phyloP scores from a whole-genome alignment of 2,797 vertebrate species.

The Onychomys torridus region DNA sequence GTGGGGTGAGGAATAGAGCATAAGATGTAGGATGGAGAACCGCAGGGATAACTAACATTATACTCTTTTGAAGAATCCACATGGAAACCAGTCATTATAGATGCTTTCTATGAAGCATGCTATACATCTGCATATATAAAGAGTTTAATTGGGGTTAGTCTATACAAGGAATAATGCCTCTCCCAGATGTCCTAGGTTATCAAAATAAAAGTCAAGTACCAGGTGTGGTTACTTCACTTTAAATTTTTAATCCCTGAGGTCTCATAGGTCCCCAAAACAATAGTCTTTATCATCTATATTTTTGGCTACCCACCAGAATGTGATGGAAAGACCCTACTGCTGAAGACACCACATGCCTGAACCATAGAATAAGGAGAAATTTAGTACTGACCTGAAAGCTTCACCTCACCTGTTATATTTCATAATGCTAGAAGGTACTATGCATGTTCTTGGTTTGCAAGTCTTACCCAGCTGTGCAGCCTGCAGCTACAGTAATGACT shows the following conservation, averaged over 20 bases:
- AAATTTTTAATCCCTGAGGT: too few relatives aligned
- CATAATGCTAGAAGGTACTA: background rate
- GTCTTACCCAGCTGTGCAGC: background rate
- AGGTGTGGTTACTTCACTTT: background rate
- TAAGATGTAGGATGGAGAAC: background rate
- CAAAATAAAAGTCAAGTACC: background rate
- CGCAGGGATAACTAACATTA: background rate
- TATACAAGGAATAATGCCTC: background rate
- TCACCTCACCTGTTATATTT: background rate
- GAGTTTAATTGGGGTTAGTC: background rate
- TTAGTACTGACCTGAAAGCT: background rate
- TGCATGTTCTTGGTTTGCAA: too few relatives aligned
- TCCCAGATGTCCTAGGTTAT: background rate
- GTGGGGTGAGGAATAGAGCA: background rate
- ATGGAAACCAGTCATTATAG: background rate
- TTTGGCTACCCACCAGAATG: background rate
- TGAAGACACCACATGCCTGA: background rate
- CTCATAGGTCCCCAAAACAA: too few relatives aligned
- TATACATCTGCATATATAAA: background rate
- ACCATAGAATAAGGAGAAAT: background rate
- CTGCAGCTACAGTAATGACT: background rate
- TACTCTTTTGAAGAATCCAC: background rate
- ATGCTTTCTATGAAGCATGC: background rate
- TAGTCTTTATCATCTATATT: background rate
- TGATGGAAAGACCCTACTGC: background rate